A percentile compares a stretch with the other conserved stretches of the same genome.
These are phyloP conservation scores for Anisognathus igniventris DNA, from an alignment of 2,797 vertebrate genomes.

Conservation along the genomic window DNA sequence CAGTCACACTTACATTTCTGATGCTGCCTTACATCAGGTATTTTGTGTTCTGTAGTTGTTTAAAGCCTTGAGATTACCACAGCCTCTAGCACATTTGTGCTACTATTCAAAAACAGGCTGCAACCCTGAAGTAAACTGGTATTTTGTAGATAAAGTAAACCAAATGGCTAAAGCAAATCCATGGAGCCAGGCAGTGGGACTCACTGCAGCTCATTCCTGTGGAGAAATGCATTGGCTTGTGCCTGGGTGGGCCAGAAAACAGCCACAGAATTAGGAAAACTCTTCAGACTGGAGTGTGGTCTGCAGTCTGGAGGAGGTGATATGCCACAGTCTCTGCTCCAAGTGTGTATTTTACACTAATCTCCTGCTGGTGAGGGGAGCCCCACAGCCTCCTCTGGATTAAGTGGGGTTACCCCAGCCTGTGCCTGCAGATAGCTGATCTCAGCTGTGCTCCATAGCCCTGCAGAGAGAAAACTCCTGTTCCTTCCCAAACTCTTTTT, in stretches of 20 bases:
- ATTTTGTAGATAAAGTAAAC: constrained; percentile 26
- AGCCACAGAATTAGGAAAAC: not conserved
- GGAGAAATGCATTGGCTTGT: not conserved
- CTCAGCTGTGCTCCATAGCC: not conserved
- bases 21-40: not conserved
- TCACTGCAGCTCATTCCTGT: not conserved
- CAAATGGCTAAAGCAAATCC: not conserved
- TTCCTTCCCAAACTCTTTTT: not conserved
- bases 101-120: not conserved
- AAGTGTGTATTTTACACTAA: not conserved
- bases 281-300: not conserved
- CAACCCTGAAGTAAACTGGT: not conserved
- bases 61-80: not conserved
- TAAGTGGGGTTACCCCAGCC: not conserved
- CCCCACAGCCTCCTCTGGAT: not conserved
- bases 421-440: not conserved
- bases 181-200: not conserved
- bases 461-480: not conserved
- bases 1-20: not conserved
- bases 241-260: not conserved
- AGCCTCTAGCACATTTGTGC: not conserved
- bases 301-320: not conserved
- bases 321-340: not conserved
- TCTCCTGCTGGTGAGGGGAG: not conserved
- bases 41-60: not conserved